A percentile compares a stretch with the other conserved stretches of the same genome.
These are phyloP conservation scores for Patella depressa DNA, from an alignment of 2,888 invertebrate genomes.

Conservation along the genomic window DNA sequence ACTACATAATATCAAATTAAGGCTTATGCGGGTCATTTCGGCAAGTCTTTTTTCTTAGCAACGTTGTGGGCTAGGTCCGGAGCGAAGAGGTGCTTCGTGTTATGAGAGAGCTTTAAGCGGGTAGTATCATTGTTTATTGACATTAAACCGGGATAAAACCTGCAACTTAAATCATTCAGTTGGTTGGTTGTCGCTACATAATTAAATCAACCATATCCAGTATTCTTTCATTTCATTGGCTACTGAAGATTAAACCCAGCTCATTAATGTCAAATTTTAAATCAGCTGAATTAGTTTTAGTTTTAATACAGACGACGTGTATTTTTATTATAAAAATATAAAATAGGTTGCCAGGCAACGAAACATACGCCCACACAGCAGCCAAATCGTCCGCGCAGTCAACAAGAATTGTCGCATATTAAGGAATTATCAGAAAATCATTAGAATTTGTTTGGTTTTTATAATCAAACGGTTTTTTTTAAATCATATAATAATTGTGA, in stretches of 20 bases:
- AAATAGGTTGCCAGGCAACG: too few relatives aligned
- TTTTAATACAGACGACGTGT: not conserved
- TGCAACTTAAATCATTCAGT: not conserved
- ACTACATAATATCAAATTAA: conserved; percentile 3
- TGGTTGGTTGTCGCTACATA: not conserved
- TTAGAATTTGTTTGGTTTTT: too few relatives aligned
- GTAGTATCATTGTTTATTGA: conserved; percentile 2
- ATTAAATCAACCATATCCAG: not conserved
- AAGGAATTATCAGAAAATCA: too few relatives aligned
- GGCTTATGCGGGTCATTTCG: conserved; percentile 1
- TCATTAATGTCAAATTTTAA: conserved; percentile 2
- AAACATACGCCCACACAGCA: too few relatives aligned
- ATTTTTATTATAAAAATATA: too few relatives aligned
- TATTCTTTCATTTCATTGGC: conserved; percentile 1
- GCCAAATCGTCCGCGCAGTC: too few relatives aligned
- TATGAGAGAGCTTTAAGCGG: not conserved
- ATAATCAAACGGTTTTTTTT: too few relatives aligned
- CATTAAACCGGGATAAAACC: not conserved
- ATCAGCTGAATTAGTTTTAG: not conserved
- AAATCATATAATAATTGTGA: too few relatives aligned
- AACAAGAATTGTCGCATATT: too few relatives aligned
- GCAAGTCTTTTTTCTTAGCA: not conserved
- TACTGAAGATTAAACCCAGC: not conserved
- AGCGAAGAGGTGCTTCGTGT: not conserved
- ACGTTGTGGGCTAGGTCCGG: too few relatives aligned